Evolutionary conservation across 1,140 invertebrate species (phyloP).

Genomic region (Dryas iulia): DNA sequence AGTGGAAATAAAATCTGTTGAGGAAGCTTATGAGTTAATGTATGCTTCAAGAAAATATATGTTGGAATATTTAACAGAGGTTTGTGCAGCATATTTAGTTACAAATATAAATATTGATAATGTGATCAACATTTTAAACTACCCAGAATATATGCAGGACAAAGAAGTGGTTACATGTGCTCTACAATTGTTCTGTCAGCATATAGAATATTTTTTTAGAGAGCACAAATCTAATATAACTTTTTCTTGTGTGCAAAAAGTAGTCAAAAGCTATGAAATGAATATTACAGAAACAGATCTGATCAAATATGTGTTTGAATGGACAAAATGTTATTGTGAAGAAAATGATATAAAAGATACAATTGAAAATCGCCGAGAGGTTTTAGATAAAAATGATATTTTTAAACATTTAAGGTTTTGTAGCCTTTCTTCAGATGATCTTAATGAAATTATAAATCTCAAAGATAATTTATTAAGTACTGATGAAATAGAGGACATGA

Average conservation of each 20-base stretch:
- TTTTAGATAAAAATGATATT: conserved; percentile 65
- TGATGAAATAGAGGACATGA: conserved; percentile 46
- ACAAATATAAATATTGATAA: conserved; percentile 77
- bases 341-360: conserved; percentile 54
- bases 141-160: conserved; percentile 79
- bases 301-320: conserved; percentile 74
- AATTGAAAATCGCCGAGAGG: conserved; percentile 61
- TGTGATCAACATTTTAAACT: conserved; percentile 79
- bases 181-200: conserved; percentile 74
- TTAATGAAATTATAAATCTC: conserved; percentile 51
- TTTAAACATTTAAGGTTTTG: conserved; percentile 65
- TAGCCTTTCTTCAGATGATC: conserved; percentile 51
- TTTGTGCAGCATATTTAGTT: conserved; percentile 76
- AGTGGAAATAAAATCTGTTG: conserved; percentile 72
- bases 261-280: conserved; percentile 70
- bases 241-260: conserved; percentile 62
- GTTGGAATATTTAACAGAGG: conserved; percentile 73
- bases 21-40: conserved; percentile 80
- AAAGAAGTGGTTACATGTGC: conserved; percentile 67
- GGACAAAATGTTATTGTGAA: conserved; percentile 75
- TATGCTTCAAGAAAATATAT: conserved; percentile 82
- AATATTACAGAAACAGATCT: conserved; percentile 77
- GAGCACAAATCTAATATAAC: conserved; percentile 75
- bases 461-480: conserved; percentile 49
- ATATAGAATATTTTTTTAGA: conserved; percentile 73